Evolutionary conservation across 2,113 vertebrate genomes (phyloP), one percentile per base, ranked within the genome.

Genomic region (Hyperoodon ampullatus): DNA sequence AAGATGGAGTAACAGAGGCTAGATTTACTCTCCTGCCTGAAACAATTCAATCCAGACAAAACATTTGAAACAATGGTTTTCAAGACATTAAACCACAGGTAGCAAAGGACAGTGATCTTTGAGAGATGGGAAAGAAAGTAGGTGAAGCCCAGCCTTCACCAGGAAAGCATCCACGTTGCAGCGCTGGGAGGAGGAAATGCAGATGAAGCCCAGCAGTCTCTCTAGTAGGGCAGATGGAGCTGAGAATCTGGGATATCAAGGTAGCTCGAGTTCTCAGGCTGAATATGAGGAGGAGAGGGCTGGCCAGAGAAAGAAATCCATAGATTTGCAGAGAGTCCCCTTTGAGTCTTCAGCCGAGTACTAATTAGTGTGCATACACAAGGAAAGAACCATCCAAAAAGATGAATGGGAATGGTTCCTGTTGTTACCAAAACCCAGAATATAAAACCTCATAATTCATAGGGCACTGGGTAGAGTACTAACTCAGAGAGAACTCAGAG

Each of bases 1-100:
- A 80, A 75, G 55, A 30, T 74, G 24, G 28, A 87, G 14, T 30
- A 83, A 39, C 18, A 19, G 3, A 33, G 33, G 65, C 33, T 33
- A 86, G 72, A 88, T 77, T 71, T 86, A 50, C 14, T 68, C 13
- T 93, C 5, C 60, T 87, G 6, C 21, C 23, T 44, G 12, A 85
- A 96, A 77, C 39, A 61, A 66, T 18, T 66, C 81, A 93, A 58
- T 81, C 71, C 60, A 74, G 65, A 88, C 18, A 88, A 80, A 83
- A 35, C 55, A 47, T 5, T 28, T 39, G 39, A 83, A 87, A 53
- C 21, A 21, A 14, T 58, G 9, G 60, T 61, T 91, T 85, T 66
- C 2, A 95, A 74, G 70, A 50, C 23, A 35, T 68, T 39, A 23
- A 19, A 15, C 21, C 50, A 3, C 42, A 88, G 42, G 16, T 61